Percentiles rank a stretch among this genome's conserved stretches.
These are phyloP conservation scores for Auanema freiburgensis DNA, from an alignment of 2,888 invertebrate genomes.

Conservation along the genomic window DNA sequence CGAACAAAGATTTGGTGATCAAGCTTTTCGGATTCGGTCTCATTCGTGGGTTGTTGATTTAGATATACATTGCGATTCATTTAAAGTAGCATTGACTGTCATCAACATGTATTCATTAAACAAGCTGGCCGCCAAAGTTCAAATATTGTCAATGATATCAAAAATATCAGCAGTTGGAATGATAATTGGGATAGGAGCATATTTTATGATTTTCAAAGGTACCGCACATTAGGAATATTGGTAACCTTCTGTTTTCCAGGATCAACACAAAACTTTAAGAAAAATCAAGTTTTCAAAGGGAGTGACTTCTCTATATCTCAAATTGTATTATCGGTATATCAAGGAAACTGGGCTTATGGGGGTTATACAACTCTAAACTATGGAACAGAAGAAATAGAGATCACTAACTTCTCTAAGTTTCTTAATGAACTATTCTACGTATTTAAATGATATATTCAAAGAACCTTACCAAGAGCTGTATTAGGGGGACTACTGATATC, in stretches of 20 bases:
- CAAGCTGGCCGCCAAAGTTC: conserved; percentile 38
- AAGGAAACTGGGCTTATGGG: conserved; percentile 46
- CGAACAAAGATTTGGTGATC: conserved; percentile 14
- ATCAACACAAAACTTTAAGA: conserved; percentile 23
- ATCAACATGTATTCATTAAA: conserved; percentile 43
- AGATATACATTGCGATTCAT: background rate
- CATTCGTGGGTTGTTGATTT: conserved; percentile 26
- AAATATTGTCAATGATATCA: conserved; percentile 38
- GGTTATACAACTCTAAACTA: conserved; percentile 47
- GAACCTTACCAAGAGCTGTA: conserved; percentile 37
- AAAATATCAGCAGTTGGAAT: conserved; percentile 32
- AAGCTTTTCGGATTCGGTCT: conserved; percentile 38
- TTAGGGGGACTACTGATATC: conserved; percentile 36
- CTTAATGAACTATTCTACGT: too few relatives aligned
- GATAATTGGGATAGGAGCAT: conserved; percentile 38
- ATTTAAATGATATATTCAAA: conserved; percentile 5
- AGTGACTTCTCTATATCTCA: conserved; percentile 28
- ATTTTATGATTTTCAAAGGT: conserved; percentile 31
- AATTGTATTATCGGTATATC: conserved; percentile 40
- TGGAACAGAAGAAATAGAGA: conserved; percentile 43
- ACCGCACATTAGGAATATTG: background rate
- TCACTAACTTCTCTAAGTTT: conserved; percentile 32
- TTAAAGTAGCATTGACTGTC: conserved; percentile 36
- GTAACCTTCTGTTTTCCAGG: conserved; percentile 11
- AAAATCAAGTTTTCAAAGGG: conserved; percentile 28